phyloP scores from a whole-genome alignment of 1,140 invertebrate species.

The Drosophila santomea region DNA sequence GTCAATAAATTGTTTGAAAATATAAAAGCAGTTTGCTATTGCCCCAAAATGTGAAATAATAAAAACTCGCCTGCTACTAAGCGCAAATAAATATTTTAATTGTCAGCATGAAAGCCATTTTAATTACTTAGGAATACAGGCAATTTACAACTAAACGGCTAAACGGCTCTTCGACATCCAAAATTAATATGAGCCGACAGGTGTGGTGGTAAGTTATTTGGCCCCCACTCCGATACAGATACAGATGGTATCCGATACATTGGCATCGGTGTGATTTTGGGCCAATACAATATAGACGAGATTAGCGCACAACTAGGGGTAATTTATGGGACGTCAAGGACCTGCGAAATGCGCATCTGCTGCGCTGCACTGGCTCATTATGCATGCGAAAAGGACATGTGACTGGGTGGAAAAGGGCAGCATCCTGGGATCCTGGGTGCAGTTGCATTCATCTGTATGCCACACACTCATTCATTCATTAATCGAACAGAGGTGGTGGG shows the following conservation, averaged over 20 bases:
- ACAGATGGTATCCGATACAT: not conserved
- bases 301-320: constrained; percentile 51
- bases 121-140: constrained; percentile 28
- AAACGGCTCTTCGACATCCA: constrained; percentile 12
- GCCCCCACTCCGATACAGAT: not conserved
- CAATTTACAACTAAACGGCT: constrained; percentile 25
- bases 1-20: constrained; percentile 11
- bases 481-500: constrained; percentile 38
- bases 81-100: constrained; percentile 8
- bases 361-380: constrained; percentile 31
- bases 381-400: constrained; percentile 48
- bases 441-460: constrained; percentile 34
- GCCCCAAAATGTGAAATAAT: not conserved
- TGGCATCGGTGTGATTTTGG: constrained; percentile 3
- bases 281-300: constrained; percentile 35
- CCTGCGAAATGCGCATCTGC: constrained; percentile 33
- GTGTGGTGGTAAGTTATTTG: constrained; percentile 28
- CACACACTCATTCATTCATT: constrained; percentile 68
- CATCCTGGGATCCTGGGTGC: constrained; percentile 18
- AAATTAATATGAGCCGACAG: constrained; percentile 22
- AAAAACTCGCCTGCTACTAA: not conserved
- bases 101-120: constrained; percentile 11
- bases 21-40: constrained; percentile 25
- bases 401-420: constrained; percentile 1
- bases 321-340: constrained; percentile 60